A percentile compares a stretch with the other conserved stretches of the same genome.
These are phyloP conservation scores for Parnassius apollo DNA, from an alignment of 2,888 invertebrate genomes.

Conservation along the genomic window DNA sequence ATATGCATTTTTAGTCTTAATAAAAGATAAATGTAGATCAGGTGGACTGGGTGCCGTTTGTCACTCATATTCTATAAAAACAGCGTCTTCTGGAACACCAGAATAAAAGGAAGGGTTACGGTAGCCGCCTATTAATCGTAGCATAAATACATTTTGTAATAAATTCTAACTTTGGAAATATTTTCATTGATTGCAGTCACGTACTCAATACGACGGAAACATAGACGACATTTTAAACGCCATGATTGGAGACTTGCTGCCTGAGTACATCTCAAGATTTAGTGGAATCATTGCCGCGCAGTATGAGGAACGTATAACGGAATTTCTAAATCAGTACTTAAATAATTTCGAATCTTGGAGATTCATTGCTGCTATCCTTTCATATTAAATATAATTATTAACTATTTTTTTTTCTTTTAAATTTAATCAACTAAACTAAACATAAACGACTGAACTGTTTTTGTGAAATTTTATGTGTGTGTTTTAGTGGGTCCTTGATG, in stretches of 20 bases:
- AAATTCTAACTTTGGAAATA: background rate
- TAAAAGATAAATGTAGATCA: too few species aligned
- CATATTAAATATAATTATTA: constrained; percentile 18
- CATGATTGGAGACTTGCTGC: constrained; percentile 51
- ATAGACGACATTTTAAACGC: constrained; percentile 55
- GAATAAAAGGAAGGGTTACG: background rate
- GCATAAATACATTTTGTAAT: background rate
- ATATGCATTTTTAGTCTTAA: too few species aligned
- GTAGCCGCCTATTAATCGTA: too few species aligned
- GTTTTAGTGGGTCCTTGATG: too few species aligned
- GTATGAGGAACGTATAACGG: constrained; percentile 33
- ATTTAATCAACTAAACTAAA: too few species aligned
- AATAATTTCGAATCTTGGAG: constrained; percentile 43
- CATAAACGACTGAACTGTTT: too few species aligned
- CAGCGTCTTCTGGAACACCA: background rate
- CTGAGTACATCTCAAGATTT: constrained; percentile 50
- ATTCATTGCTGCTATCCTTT: constrained; percentile 37
- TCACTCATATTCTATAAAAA: too few species aligned
- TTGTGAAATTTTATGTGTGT: too few species aligned
- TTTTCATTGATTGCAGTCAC: constrained; percentile 42
- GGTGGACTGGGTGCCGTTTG: too few species aligned
- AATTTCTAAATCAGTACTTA: constrained; percentile 41
- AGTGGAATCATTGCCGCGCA: constrained; percentile 40
- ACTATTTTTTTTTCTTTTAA: background rate
- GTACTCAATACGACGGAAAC: constrained; percentile 52